Evolutionary conservation across 1,140 invertebrate genomes (phyloP).

Genomic region (Drosophila sp.): DNA sequence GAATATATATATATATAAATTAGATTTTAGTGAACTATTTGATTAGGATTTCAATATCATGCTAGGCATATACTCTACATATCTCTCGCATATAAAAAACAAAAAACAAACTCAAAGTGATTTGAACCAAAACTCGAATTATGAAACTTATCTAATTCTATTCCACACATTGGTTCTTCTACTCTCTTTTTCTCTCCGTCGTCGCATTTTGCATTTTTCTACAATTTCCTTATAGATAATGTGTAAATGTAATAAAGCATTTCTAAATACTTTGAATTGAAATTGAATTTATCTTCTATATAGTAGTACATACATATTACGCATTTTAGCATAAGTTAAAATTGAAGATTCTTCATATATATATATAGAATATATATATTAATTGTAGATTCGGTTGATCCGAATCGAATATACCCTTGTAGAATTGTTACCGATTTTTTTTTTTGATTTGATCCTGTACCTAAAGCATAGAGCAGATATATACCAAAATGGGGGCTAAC

Average conservation of each 20-base stretch:
- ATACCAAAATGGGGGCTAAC: neutral
- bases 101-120: constrained; percentile 20
- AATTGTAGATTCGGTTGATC: constrained; percentile 28
- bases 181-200: neutral
- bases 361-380: constrained; percentile 15
- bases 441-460: neutral
- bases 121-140: neutral
- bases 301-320: constrained; percentile 12
- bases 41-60: constrained; percentile 43
- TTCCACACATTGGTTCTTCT: constrained; percentile 2
- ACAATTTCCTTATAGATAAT: neutral
- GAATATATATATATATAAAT: constrained; percentile 19
- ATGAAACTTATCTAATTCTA: neutral
- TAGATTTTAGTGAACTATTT: constrained; percentile 30
- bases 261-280: constrained; percentile 9
- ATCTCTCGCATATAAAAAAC: constrained; percentile 15
- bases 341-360: constrained; percentile 28
- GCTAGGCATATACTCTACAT: constrained; percentile 41
- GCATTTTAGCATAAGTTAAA: constrained; percentile 44
- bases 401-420: constrained; percentile 11
- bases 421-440: neutral
- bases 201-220: constrained; percentile 8
- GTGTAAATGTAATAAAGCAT: neutral
- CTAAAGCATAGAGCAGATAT: neutral
- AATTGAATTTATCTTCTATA: constrained; percentile 13